These are phyloP conservation scores for Chydorus sphaericus DNA, from an alignment of 2,888 invertebrate species.

Conservation along the genomic window DNA sequence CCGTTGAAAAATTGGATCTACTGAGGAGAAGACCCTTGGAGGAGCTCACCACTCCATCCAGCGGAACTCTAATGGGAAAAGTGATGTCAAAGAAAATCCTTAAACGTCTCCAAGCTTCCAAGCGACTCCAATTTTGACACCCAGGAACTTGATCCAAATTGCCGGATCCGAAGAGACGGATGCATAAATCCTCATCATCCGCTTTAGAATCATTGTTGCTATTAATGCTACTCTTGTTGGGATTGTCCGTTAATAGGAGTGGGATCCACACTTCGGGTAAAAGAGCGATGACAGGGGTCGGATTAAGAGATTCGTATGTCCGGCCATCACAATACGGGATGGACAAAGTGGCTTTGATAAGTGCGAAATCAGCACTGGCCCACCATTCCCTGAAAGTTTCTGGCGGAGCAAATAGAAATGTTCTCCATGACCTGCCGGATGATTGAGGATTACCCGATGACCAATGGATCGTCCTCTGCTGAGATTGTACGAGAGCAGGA, in stretches of 20 bases:
- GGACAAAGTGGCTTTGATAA: background rate
- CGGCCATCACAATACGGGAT: too few species aligned
- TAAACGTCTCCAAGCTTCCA: slow-evolving; percentile 2
- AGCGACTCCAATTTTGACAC: slow-evolving; percentile 1
- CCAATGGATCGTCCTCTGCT: background rate
- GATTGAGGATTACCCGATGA: too few species aligned
- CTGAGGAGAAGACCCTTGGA: too few species aligned
- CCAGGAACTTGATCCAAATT: background rate
- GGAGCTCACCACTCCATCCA: background rate
- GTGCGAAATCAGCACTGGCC: background rate
- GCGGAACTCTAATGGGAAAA: background rate
- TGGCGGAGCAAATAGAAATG: background rate
- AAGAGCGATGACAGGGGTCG: background rate
- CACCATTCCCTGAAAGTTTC: background rate
- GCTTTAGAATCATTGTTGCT: too few species aligned
- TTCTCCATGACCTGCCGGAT: too few species aligned
- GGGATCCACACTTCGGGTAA: background rate
- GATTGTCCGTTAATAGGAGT: background rate
- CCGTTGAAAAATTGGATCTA: too few species aligned
- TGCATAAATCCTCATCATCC: background rate
- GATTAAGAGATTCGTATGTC: background rate
- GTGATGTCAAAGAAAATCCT: slow-evolving; percentile 9
- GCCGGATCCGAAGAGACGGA: background rate
- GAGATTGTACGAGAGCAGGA: background rate
- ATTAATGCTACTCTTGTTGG: background rate